phyloP scores from a whole-genome alignment of 2,113 vertebrate species.

The Poicephalus gulielmi region DNA sequence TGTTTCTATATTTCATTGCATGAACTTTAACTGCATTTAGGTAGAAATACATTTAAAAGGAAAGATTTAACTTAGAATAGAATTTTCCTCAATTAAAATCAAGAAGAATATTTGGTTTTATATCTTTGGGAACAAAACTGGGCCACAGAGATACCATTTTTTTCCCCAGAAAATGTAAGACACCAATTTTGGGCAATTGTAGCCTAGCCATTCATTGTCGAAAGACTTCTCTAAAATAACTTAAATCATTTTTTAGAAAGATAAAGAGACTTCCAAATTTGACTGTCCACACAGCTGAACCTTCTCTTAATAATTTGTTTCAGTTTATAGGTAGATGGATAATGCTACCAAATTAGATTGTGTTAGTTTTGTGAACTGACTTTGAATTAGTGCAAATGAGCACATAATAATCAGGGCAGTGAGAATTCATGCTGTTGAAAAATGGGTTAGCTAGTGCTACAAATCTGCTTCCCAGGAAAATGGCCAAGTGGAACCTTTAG shows the following conservation, averaged over 20 bases:
- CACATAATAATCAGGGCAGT: slow-evolving; percentile 53
- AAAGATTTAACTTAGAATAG: neutral
- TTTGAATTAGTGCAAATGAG: slow-evolving; percentile 48
- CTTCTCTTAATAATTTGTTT: neutral
- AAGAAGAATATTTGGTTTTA: neutral
- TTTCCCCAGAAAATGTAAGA: neutral
- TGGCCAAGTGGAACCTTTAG: slow-evolving; percentile 18
- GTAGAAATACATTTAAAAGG: neutral
- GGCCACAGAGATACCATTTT: neutral
- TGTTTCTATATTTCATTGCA: neutral
- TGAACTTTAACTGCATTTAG: neutral
- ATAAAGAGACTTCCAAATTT: neutral
- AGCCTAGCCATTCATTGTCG: neutral
- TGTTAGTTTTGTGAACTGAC: slow-evolving; percentile 30
- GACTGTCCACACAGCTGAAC: neutral
- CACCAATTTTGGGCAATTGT: neutral
- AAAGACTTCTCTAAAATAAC: neutral
- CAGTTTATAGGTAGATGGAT: neutral
- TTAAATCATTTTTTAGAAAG: neutral
- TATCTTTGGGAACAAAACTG: neutral
- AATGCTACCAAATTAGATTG: neutral
- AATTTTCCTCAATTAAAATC: neutral
- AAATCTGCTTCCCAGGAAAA: slow-evolving; percentile 57
- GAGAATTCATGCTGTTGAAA: slow-evolving; percentile 57
- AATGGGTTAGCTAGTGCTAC: slow-evolving; percentile 43